Percentiles rank a stretch among this genome's conserved stretches.
Evolutionary conservation across 2,113 vertebrate species (phyloP).

Genomic region (Baryphthengus martii): DNA sequence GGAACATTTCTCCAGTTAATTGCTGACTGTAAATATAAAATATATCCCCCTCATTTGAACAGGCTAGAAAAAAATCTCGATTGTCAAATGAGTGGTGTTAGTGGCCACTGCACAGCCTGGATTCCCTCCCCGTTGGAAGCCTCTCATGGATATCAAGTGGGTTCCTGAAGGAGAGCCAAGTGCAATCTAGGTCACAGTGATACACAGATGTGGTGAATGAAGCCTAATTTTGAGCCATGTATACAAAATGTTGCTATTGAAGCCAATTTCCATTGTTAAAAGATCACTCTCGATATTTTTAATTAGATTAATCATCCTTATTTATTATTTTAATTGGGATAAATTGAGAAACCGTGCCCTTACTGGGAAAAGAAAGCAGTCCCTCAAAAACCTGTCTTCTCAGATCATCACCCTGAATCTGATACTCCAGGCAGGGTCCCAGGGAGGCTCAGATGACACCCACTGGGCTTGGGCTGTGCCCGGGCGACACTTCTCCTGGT

Average conservation of each 20-base stretch:
- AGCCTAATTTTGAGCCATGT: not conserved
- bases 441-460: not conserved
- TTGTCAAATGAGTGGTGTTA: not conserved
- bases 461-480: not conserved
- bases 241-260: not conserved
- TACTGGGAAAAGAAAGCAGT: not conserved
- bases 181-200: not conserved
- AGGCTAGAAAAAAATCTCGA: not conserved
- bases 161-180: not conserved
- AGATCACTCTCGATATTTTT: not conserved
- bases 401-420: not conserved
- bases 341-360: not conserved
- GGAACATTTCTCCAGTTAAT: not conserved
- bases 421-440: not conserved
- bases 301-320: not conserved
- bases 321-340: not conserved
- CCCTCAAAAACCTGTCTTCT: not conserved
- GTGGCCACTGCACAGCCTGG: not conserved
- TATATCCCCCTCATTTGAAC: not conserved
- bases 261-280: not conserved
- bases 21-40: not conserved
- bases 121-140: not conserved
- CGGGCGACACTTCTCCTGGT: accelerated
- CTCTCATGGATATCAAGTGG: not conserved
- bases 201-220: not conserved